Base-by-base conservation (phyloP, 2,888 invertebrate genomes). In the Hololepta plana region DNA sequence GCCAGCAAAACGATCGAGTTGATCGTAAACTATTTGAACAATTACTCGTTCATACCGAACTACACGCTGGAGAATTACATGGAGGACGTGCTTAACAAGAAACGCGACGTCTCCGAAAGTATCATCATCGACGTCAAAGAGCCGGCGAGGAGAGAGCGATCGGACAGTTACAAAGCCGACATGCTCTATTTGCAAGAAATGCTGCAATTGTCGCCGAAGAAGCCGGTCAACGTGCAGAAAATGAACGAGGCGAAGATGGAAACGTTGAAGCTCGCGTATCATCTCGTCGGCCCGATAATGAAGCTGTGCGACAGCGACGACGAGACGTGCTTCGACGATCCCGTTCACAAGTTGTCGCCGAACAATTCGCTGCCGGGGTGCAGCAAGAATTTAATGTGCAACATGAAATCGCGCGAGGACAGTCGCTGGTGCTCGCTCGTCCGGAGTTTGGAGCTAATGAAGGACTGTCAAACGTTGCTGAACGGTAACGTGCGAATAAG, bases 201-300 rank as follows among this genome's bases (percentile, higher is more conserved):
- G 32, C 16, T 23, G 6, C 7, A 25, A 19, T 28, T 37, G 7
- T 30, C 35, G 10, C 29, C 33, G 15, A 10, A 32, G 2, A 32
- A 35, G 23, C 32, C 35, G 4, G 31, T 26, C 24, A 34, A 41
- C 24, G 29, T 33, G 9, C 32, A 35, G 14, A 36, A 31, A 19
- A 32, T 31, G 26, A 30, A 36, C n/a, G 40, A 42, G 17, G 34
- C 33, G 1, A 37, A 33, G 26, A 30, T 27, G 8, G 45, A 43
- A 28, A 47, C 47, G 2, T 41, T 44, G 31, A 38, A 37, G 14
- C 32, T 40, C 23, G 39, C 43, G 4, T 49, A 46, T 30, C 46
- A 49, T 29, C 31, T 46, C 23, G 32, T 41, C 14, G 25, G 37
- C n/a, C 42, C 45, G 3, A 40, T 46, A 12, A 34, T 44, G 30